A percentile compares a stretch with the other conserved stretches of the same genome.
Evolutionary conservation across 2,888 invertebrate genomes (phyloP).

Genomic region (Eurois occulta): DNA sequence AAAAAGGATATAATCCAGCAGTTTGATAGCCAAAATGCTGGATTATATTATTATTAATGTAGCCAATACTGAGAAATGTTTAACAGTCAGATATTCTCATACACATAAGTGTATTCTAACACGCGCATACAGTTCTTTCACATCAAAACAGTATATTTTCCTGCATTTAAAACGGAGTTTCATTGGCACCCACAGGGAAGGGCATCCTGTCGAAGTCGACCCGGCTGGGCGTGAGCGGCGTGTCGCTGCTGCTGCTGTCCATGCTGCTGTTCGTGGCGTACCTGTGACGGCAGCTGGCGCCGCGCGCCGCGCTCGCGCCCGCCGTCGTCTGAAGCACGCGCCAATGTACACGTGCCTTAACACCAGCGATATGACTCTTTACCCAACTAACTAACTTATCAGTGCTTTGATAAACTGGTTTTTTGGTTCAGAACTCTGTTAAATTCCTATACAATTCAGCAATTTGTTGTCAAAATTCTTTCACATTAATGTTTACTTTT

Average conservation of each 20-base stretch:
- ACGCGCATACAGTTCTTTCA: no score
- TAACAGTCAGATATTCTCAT: no score
- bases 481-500: background rate
- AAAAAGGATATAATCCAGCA: no score
- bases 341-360: background rate
- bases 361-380: background rate
- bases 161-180: background rate
- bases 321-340: conserved; percentile 35
- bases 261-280: conserved; percentile 75
- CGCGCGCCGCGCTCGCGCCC: conserved; percentile 67
- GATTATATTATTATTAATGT: no score
- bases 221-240: conserved; percentile 73
- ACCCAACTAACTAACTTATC: background rate
- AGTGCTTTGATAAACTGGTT: background rate
- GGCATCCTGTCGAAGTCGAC: conserved; percentile 79
- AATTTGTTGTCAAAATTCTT: background rate
- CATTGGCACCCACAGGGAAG: conserved; percentile 79
- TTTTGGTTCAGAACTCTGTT: background rate
- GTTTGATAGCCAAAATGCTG: no score
- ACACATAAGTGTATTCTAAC: no score
- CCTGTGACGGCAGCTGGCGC: conserved; percentile 77
- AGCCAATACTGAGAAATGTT: no score
- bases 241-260: conserved; percentile 75
- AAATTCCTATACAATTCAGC: background rate
- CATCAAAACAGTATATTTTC: no score